Evolutionary conservation across 2,113 vertebrate genomes (phyloP), one percentile per base, ranked within the genome.

Genomic region (Pluvialis apricaria): DNA sequence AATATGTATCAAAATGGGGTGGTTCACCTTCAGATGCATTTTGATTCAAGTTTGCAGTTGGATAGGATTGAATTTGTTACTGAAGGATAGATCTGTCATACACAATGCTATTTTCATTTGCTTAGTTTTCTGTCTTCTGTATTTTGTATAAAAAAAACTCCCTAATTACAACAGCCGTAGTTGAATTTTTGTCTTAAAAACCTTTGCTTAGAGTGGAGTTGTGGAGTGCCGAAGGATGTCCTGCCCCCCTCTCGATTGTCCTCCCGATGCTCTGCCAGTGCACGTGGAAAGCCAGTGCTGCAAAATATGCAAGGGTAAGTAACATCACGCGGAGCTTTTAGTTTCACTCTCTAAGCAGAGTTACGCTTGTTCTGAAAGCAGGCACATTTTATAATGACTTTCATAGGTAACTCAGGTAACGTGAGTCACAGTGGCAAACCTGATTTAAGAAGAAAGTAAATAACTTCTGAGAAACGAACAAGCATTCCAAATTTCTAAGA

Each of bases 301-400:
- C 96, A 99, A 99, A 97, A 98, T 98, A 47, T 99, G 99, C 97
- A 98, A 98, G 96, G 99, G 99, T 99, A 95, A 99, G 99, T 99
- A 76, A 76, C 12, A 13, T 24, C 26, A 16, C 26, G 5, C 2
- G 9, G 5, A 21, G 15, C 69, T 65, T 4, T 6, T 32, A 1
- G 2, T 22, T 57, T 9, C 5, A 6, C 8, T 10, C 25, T 21
- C 68, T 18, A 28, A 75, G 40, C 32, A 47, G 38, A 29, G 36
- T 60, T 28, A 25, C 42, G 16, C 19, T 24, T 49, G 5, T 36
- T 57, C 52, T 77, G 49, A 64, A 90, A 57, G 42, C 68, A 49
- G 25, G 20, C 2, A 1, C 4, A 0, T 61, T 62, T 51, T 38
- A 5, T 7, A 15, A 20, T 15, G 60, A 4, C 31, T 82, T 88